Evolutionary conservation across 2,888 invertebrate species (phyloP), one percentile per base, ranked within the genome.

Genomic region (Crepidodera aurea): DNA sequence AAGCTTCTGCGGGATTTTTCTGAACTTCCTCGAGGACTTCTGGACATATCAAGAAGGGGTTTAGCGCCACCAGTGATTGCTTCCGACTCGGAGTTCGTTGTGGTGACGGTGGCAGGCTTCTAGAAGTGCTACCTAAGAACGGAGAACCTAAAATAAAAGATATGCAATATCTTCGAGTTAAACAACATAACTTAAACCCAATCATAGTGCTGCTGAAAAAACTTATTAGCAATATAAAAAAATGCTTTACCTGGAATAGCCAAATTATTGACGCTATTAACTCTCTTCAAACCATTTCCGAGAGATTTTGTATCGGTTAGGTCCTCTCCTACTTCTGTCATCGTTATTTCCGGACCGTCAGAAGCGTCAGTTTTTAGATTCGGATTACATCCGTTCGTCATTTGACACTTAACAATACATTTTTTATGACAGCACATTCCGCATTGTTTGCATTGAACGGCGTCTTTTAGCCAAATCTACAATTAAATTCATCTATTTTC

Each of bases 391-490:
- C 84, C 83, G 12, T 88, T 88, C 62, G 88, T 86, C 51, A 86
- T 84, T 77, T 91, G 92, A 79, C 96, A 96, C 75, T 94, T 93
- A 7, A 88, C 88, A 67, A 94, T 90, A 81, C 98, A 98, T 79
- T 98, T 98, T 81, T 96, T 97, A 82, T 98, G 98, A 78, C 96
- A 96, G 70, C 94, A 93, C 84, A 96, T 88, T 0, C 89, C 88
- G 77, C 98, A 98, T 67, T 90, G 89, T 54, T 89, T 86, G 81
- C 98, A 98, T 77, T 94, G 93, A 74, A 94, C 93, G 2, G 96
- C 98, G 75, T 95, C 95, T 82, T 97, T 97, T 65, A 98, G 83
- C 98, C 98, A 98, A 72, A 98, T 97, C 91, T 94, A 75, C 5
- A 73, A 69, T n/a, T n/a, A n/a, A n/a, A n/a, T n/a, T n/a, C n/a